A percentile compares a stretch with the other conserved stretches of the same genome.
Evolutionary conservation across 2,888 invertebrate genomes (phyloP).

Genomic region (Muscina levida): DNA sequence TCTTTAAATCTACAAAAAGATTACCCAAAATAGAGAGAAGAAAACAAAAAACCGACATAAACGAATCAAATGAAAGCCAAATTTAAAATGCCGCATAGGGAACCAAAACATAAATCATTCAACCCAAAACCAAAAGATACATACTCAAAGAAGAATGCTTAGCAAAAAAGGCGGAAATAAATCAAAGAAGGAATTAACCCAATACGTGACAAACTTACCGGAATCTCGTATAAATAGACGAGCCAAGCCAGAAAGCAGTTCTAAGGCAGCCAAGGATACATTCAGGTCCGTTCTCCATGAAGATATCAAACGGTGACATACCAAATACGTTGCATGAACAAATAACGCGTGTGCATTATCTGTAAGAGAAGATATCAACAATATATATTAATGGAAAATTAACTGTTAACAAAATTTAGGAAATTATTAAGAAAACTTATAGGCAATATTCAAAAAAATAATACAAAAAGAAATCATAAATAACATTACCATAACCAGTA

Average conservation of each 20-base stretch:
- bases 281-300: conserved; percentile 98
- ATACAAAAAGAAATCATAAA: conserved; percentile 67
- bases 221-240: conserved; percentile 93
- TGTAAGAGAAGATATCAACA: conserved; percentile 75
- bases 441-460: conserved; percentile 54
- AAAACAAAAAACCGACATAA: conserved; percentile 26
- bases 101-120: conserved; percentile 46
- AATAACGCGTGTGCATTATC: conserved; percentile 94
- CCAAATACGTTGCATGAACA: conserved; percentile 94
- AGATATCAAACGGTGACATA: conserved; percentile 96
- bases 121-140: conserved; percentile 60
- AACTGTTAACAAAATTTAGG: conserved; percentile 9
- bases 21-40: background rate
- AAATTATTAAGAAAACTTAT: background rate
- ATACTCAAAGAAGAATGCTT: conserved; percentile 49
- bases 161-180: conserved; percentile 55
- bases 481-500: conserved; percentile 79
- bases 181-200: background rate
- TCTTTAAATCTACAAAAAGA: conserved; percentile 15
- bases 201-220: conserved; percentile 83
- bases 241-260: conserved; percentile 93
- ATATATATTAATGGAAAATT: conserved; percentile 1
- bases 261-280: conserved; percentile 95
- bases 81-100: background rate
- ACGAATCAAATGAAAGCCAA: conserved; percentile 38